Percentiles rank a stretch among this genome's conserved stretches.
phyloP scores from a whole-genome alignment of 2,888 invertebrate species.

The Leptopilina myrica region DNA sequence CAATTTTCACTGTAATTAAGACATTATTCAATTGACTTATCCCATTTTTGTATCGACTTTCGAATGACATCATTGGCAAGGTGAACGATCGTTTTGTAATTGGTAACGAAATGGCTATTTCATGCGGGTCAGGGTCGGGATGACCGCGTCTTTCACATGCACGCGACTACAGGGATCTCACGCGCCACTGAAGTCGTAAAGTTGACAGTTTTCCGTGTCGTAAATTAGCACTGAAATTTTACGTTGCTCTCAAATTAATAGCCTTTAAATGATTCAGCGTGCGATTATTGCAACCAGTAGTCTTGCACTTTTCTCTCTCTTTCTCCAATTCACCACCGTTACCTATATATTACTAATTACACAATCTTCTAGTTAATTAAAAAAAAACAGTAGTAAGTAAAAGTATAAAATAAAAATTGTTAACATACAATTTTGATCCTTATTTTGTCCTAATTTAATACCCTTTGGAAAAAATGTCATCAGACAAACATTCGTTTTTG shows the following conservation, averaged over 20 bases:
- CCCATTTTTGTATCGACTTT: not conserved
- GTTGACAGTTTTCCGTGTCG: conserved; percentile 64
- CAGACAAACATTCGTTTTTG: too few relatives aligned
- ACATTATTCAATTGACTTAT: not conserved
- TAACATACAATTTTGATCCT: too few relatives aligned
- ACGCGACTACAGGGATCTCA: conserved; percentile 56
- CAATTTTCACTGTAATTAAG: not conserved
- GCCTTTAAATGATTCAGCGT: conserved; percentile 50
- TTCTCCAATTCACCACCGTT: too few relatives aligned
- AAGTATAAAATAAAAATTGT: too few relatives aligned
- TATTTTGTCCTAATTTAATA: too few relatives aligned
- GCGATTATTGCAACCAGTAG: conserved; percentile 26
- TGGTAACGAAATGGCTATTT: conserved; percentile 32
- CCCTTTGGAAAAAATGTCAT: too few relatives aligned
- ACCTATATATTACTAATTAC: too few relatives aligned
- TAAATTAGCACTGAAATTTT: conserved; percentile 63
- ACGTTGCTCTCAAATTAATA: conserved; percentile 57
- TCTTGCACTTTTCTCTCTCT: too few relatives aligned
- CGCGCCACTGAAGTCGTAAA: conserved; percentile 63
- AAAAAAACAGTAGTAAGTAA: too few relatives aligned
- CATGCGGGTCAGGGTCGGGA: conserved; percentile 55
- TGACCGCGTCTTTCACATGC: conserved; percentile 52
- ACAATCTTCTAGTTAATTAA: too few relatives aligned
- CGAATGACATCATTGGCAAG: conserved; percentile 40
- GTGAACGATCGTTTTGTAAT: conserved; percentile 53